Evolutionary conservation across 2,113 vertebrate species (phyloP).

Genomic region (Tragelaphus strepsiceros): DNA sequence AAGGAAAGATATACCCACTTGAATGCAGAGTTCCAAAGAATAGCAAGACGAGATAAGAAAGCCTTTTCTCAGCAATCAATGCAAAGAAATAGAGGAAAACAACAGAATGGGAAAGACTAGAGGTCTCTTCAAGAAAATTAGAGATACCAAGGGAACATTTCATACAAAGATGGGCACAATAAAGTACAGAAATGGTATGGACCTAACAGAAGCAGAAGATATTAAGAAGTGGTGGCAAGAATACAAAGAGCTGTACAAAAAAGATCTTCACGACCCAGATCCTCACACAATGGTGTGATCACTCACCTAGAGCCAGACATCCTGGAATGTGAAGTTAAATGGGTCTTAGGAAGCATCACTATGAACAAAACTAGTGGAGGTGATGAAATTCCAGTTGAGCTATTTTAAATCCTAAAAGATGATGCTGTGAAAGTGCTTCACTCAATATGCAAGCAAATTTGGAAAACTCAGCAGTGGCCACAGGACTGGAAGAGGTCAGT

Average conservation of each 20-base stretch:
- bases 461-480: background rate
- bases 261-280: background rate
- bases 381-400: background rate
- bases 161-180: background rate
- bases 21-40: background rate
- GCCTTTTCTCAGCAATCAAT: background rate
- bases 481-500: background rate
- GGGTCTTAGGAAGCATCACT: background rate
- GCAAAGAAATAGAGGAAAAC: background rate
- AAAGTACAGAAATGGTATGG: background rate
- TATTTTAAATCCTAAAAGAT: background rate
- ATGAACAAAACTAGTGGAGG: background rate
- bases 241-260: background rate
- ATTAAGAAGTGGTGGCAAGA: background rate
- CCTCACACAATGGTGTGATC: background rate
- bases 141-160: background rate
- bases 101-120: background rate
- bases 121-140: background rate
- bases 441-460: background rate
- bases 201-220: background rate
- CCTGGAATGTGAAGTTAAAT: background rate
- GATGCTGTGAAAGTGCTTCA: background rate
- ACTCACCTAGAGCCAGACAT: background rate
- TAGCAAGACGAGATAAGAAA: background rate
- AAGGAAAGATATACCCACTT: background rate